Base-by-base conservation (phyloP, 2,797 vertebrate species). In the Labeo calbasu region DNA sequence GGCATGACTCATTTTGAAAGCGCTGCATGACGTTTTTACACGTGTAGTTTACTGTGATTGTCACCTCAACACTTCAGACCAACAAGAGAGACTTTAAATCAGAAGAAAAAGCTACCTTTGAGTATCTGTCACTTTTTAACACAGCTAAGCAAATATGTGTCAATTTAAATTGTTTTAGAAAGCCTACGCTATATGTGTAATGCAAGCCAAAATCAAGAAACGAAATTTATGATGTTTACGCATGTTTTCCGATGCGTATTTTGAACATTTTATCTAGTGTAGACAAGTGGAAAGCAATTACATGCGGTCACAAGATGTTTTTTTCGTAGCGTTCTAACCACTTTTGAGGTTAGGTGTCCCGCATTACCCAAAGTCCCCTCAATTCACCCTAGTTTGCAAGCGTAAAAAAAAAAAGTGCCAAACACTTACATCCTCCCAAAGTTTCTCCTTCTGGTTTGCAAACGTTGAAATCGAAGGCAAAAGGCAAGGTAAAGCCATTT, bases 391-490 rank as follows among this genome's bases (percentile, higher is more conserved):
- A 25, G 75, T 61, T 76, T 12, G 59, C 14, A 17, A 46, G 55
- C 17, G 21, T 36, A 46, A 17, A 46, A 32, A 63, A n/a, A n/a
- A 10, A 59, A 23, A 53, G 11, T 3, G n/a, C 15, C 55, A 63
- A 63, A 40, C 89, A 95, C 97, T 98, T 94, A 98, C 97, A 92
- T 96, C 95, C 93, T 97, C 96, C 92, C 95, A 93, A 88, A 93
- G 91, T 92, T 96, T 97, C 40, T 97, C 96, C 93, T 95, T 96
- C 88, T 96, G 96, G 92, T 92, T 95, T 82, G 97, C 92, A 92
- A 99, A 99, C 25, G 98, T 98, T 79, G 98, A 93, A 88, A 99
- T 97, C 23, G 98, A 97, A 84, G 98, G 98, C 77, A 99, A 94
- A 92, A 97, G 95, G 88, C 96, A 96, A 88, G 95, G 94, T 87